Base-by-base conservation (phyloP, 1,140 invertebrate genomes). In the Tetramorium simillimum region DNA sequence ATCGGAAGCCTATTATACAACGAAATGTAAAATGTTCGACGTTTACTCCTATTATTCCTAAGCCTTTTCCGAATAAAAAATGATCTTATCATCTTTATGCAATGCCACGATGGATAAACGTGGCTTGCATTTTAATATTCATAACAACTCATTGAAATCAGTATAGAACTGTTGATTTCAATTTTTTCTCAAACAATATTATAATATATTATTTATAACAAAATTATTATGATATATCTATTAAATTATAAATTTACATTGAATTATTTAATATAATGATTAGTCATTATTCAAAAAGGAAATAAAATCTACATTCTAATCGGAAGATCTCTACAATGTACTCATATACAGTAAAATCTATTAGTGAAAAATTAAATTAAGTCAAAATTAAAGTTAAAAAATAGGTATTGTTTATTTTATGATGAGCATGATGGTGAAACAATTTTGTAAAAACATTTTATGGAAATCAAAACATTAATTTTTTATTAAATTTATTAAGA, bases 81-180 rank as follows among this genome's bases (percentile, higher is more conserved):
- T 0, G 16, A 18, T 58, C 33, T 49, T 28, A 18, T 73, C n/a
- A 21, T 16, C 40, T 84, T 60, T 37, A 12, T 5, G 14, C 12
- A 49, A 49, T 49, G 12, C 24, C 37, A 16, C 24, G 18, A 37
- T 49, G 24, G n/a, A 73, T 75, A 73, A 84, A 62, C 43, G 69
- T 6, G 6, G 0, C 12, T 3, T 73, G 9, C 18, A 49, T 2
- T 46, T 73, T 3, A 46, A 73, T 1, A 16, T 60, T 37, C 18
- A 33, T 49, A 46, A 75, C 10, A 49, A 46, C 21, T 69, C n/a
- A 43, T 40, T 58, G 1, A 84, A 81, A 37, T 82, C 3, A 49
- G 1, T 16, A 3, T 43, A 12, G 14, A 81, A 81, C 10, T 56
- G 2, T 2, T 81, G 7, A n/a, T 58, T 16, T 40, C 9, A 3